Percentiles rank a stretch among this genome's conserved stretches.
phyloP scores from a whole-genome alignment of 2,888 invertebrate species.

The Nemotelus pantherinus region DNA sequence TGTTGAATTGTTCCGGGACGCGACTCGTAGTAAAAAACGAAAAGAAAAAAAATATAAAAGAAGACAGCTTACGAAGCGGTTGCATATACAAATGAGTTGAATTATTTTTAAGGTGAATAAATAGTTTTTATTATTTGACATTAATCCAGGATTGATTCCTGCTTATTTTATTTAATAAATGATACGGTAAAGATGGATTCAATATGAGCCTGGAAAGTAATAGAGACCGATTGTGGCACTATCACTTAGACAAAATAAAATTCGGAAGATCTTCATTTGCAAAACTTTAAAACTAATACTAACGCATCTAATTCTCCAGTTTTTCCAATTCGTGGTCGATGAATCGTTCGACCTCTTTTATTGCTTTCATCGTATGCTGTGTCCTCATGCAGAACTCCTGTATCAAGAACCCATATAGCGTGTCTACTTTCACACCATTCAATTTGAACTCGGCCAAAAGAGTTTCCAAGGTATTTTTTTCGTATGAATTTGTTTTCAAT shows the following conservation, averaged over 20 bases:
- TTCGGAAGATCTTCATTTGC: too few relatives aligned
- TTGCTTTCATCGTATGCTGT: conserved; percentile 58
- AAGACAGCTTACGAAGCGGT: conserved; percentile 73
- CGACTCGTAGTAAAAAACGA: conserved; percentile 71
- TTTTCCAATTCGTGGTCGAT: conserved; percentile 56
- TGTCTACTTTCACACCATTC: conserved; percentile 57
- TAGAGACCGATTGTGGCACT: too few relatives aligned
- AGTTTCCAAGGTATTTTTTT: conserved; percentile 57
- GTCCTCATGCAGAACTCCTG: conserved; percentile 57
- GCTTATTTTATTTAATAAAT: too few relatives aligned
- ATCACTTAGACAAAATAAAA: too few relatives aligned
- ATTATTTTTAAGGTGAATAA: too few relatives aligned
- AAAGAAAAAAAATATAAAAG: conserved; percentile 72
- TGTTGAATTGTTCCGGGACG: conserved; percentile 81
- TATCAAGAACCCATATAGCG: conserved; percentile 56
- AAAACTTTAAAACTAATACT: too few relatives aligned
- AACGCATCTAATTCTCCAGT: background rate
- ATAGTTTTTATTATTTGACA: too few relatives aligned
- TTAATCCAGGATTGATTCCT: too few relatives aligned
- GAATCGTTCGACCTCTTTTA: conserved; percentile 58
- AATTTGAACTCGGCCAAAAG: conserved; percentile 56
- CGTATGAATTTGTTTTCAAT: conserved; percentile 59
- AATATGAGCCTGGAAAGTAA: too few relatives aligned
- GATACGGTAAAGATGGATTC: too few relatives aligned
- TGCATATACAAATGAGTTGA: conserved; percentile 55